phyloP scores from a whole-genome alignment of 1,140 invertebrate genomes.

The Panagrolaimus sp. region DNA sequence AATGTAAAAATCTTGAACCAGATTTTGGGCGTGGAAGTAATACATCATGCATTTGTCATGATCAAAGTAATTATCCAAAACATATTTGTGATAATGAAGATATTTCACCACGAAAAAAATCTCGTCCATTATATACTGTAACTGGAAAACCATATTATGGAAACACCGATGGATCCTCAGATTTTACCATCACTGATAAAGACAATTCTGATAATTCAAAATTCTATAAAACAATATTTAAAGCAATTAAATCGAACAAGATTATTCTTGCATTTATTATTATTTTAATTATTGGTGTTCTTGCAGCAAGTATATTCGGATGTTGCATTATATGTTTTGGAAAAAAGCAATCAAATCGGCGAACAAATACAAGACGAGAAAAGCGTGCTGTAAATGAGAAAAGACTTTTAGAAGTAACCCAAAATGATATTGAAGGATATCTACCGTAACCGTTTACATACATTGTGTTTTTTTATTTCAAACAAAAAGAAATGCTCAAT shows the following conservation, averaged over 20 bases:
- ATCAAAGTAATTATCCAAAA: slow-evolving; percentile 28
- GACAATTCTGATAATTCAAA: not conserved
- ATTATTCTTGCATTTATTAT: slow-evolving; percentile 12
- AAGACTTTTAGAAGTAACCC: not conserved
- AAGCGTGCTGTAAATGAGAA: slow-evolving; percentile 5
- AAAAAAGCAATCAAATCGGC: not conserved
- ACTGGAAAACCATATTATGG: not conserved
- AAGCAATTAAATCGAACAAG: not conserved
- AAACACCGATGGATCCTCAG: not conserved
- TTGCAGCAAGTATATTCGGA: not conserved
- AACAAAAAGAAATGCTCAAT: no score
- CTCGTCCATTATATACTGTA: not conserved
- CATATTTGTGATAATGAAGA: slow-evolving; percentile 8
- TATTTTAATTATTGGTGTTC: not conserved
- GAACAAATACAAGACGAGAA: not conserved
- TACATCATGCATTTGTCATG: slow-evolving; percentile 42
- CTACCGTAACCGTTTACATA: not conserved
- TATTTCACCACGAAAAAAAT: slow-evolving; percentile 7
- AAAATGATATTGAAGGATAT: slow-evolving; percentile 10
- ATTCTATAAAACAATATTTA: slow-evolving; percentile 5
- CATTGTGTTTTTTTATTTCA: no score
- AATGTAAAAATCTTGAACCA: slow-evolving; percentile 38
- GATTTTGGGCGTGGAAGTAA: slow-evolving; percentile 35
- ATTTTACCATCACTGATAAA: not conserved
- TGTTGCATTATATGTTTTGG: slow-evolving; percentile 11